Evolutionary conservation across 1,140 invertebrate genomes (phyloP), one percentile per base, ranked within the genome.

Genomic region (Bombus waltoni): DNA sequence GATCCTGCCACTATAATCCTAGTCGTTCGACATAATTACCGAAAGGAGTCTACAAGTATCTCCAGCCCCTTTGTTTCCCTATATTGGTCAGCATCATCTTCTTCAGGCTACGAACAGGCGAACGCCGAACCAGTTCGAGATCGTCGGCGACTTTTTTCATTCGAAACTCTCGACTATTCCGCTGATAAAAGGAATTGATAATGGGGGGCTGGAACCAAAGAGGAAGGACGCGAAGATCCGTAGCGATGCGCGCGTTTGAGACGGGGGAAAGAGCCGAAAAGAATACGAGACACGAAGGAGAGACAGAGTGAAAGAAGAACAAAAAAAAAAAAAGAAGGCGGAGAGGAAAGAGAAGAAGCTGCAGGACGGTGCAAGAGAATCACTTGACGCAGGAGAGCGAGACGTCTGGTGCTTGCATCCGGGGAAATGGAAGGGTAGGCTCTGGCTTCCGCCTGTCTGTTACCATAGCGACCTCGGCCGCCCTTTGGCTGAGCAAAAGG

Each of bases 381-480:
- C 91, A 93, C 90, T 92, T 92, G 91, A 92, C 90, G 92, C 89
- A 88, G 81, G 86, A 87, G 88, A 83, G 90, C 90, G 88, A 91
- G 90, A 91, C 86, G 86, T 78, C 78, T 82, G 82, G 77, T 88
- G 88, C 88, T 89, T 88, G 90, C 86, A 91, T 91, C 90, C 83
- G 82, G 87, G 76, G 85, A 89, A 87, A 92, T 87, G 89, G 85
- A 89, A 91, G 89, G 92, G 89, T 92, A 91, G 89, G 81, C 85
- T 87, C 90, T 88, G 87, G 88, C 88, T 90, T 91, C 89, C 92
- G 92, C 88, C 91, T 91, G 94, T 93, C 93, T 94, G 94, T 94
- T 93, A 89, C 93, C 94, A 94, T 94, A 93, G 94, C 93, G 92
- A 95, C 94, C 92, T 89, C 89, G 90, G 85, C 86, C 89, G 91